Evolutionary conservation across 1,140 invertebrate genomes (phyloP).

Genomic region (Scaptomyza montana): DNA sequence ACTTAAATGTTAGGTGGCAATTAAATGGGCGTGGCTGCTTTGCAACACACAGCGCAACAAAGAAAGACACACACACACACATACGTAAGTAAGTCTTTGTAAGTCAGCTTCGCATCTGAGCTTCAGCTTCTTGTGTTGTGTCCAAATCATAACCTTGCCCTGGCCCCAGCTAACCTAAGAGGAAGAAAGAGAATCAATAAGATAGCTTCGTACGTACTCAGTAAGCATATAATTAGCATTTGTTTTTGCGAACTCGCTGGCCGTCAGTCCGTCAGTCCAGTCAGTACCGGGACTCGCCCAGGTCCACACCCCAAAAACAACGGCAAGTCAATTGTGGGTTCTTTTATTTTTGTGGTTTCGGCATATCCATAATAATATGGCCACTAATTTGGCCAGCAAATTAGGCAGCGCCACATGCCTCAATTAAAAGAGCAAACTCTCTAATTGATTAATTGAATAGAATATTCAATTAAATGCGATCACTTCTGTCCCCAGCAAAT

Average conservation of each 20-base stretch:
- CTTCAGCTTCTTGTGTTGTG: conserved; percentile 41
- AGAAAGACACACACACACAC: background rate
- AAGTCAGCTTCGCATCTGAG: conserved; percentile 16
- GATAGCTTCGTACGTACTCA: conserved; percentile 51
- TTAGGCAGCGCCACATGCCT: conserved; percentile 54
- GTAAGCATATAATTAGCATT: conserved; percentile 79
- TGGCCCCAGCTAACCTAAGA: conserved; percentile 4
- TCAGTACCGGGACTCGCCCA: conserved; percentile 61
- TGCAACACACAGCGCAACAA: conserved; percentile 17
- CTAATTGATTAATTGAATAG: conserved; percentile 78
- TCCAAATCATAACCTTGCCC: conserved; percentile 44
- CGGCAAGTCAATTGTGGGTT: conserved; percentile 63
- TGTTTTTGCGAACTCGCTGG: conserved; percentile 48
- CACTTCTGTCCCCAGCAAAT: background rate
- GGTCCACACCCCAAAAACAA: conserved; percentile 71
- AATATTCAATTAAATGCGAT: conserved; percentile 61
- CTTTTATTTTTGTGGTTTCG: conserved; percentile 49
- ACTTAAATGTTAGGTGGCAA: conserved; percentile 80
- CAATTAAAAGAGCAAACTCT: conserved; percentile 69
- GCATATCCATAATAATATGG: conserved; percentile 37
- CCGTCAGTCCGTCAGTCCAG: conserved; percentile 20
- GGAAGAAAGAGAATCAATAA: conserved; percentile 56
- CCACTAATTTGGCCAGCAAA: conserved; percentile 64
- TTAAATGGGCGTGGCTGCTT: conserved; percentile 72
- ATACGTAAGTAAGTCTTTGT: background rate